Base-by-base conservation (phyloP, 1,140 invertebrate genomes). In the Anastatus disparis region DNA sequence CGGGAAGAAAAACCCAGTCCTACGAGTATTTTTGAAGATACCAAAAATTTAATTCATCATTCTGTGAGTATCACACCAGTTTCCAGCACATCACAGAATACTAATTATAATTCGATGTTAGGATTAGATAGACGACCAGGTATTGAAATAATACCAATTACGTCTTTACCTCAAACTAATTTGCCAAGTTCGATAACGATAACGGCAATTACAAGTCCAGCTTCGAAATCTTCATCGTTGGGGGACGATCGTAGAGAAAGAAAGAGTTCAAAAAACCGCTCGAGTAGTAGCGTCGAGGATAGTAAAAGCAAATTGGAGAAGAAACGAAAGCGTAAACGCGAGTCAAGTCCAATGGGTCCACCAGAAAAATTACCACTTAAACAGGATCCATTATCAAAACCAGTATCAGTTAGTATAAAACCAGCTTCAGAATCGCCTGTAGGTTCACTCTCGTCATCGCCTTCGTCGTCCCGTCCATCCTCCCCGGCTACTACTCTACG, bases 11-110 rank as follows among this genome's bases (percentile, higher is more conserved):
- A 83, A 13, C 2, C 38, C 74, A 86, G 83, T 67, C 83, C 83
- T 0, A 84, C 81, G 1, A 84, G 70, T 71, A 80, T 82, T 20
- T 87, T 90, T 24, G 89, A 89, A 17, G 89, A 90, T 22, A 88
- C 87, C 70, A 90, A 89, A 81, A 88, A 80, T 75, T 83, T 92
- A 74, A 87, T 91, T 20, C 89, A 91, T 31, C 91, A 93, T 0
- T 92, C 91, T 26, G 90, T 94, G n/a, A 93, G 92, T 81, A 94
- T 94, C 35, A 93, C 92, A 9, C 93, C 93, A 7, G 91, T 94
- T 64, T 87, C 88, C 0, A 56, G 55, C 26, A 59, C 70, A 0
- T 20, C 65, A 81, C 87, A 70, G 81, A 74, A 35, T 27, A 84
- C 85, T 1, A 89, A 86, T 75, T 88, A 92, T 67, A 89, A 88